Conservation (phyloP, 2,888 invertebrate species). For the Xestia xanthographa region DNA sequence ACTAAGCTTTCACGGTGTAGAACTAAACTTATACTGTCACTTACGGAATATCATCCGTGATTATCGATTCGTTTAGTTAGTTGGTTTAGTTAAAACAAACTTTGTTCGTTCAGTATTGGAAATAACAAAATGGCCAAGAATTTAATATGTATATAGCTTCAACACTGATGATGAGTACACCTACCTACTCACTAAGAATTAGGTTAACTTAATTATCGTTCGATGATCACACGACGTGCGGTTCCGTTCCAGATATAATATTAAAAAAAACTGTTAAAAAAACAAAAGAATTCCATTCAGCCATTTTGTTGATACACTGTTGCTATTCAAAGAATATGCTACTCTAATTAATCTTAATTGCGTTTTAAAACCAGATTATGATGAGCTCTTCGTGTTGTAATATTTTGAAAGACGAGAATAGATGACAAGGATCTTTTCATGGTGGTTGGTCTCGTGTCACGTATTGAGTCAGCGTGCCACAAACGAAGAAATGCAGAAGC, state of each 20-base stretch:
- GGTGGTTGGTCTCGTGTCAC: conserved; percentile 72
- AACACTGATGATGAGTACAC: not conserved
- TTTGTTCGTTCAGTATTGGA: not conserved
- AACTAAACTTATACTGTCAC: too few species aligned
- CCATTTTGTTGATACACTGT: conserved; percentile 47
- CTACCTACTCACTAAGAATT: conserved; percentile 2
- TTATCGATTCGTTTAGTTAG: too few species aligned
- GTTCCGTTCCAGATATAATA: conserved; percentile 11
- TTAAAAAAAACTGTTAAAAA: conserved; percentile 9
- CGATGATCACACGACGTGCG: conserved; percentile 2
- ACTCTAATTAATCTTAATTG: conserved; percentile 81
- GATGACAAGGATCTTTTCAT: conserved; percentile 64
- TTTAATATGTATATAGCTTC: not conserved
- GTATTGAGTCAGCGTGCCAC: conserved; percentile 73
- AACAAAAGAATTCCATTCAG: conserved; percentile 44
- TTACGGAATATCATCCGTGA: too few species aligned
- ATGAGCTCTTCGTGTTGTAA: conserved; percentile 52
- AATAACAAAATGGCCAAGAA: not conserved
- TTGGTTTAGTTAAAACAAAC: too few species aligned
- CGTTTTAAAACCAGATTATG: conserved; percentile 68
- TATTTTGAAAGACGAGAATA: conserved; percentile 44
- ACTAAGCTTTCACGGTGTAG: too few species aligned
- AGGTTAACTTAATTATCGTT: conserved; percentile 29
- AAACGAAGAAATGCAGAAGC: conserved; percentile 30
- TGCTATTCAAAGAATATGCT: conserved; percentile 65